Base-by-base conservation (phyloP, 2,113 vertebrate species). In the Helogale parvula region DNA sequence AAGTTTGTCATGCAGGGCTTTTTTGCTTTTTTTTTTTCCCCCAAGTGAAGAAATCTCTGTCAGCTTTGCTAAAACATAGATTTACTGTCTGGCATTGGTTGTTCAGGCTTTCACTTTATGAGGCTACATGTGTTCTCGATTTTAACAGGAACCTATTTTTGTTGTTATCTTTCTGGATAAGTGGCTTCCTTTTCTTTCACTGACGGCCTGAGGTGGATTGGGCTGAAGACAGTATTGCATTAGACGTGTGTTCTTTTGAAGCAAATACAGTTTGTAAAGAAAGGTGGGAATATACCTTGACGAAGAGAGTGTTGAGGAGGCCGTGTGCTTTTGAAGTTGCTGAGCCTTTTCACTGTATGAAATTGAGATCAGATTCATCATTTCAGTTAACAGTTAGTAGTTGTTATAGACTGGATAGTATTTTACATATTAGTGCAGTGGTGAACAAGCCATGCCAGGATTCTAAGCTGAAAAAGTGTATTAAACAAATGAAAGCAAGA, bases 61-160 rank as follows among this genome's bases (percentile, higher is more conserved):
- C 41, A 90, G 63, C 33, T 96, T 95, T 93, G 35, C 69, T 84
- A 57, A 94, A 80, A 84, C 57, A 84, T 60, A 86, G 74, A 69
- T 65, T 94, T 93, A 84, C 63, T 84, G 19, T 88, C 38, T 88
- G 47, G 38, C 33, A 54, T 60, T 90, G 31, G 50, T 93, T 50
- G 81, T 87, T 96, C 80, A 82, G 27, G 11, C 66, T 97, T 95
- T 95, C 41, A 77, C 21, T 92, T 89, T 65, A 87, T 69, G 84
- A 90, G 38, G 63, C 45, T 89, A 35, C 15, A 25, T 50, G 25
- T 41, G 2, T 45, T 90, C 94, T 93, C 0, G 2, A 54, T 94
- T 3, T 69, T 93, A 90, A 84, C 4, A 60, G 63, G 21, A 66
- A 88, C 10, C 10, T 2, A 0, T 38, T 60, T 92, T 87, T 90